A percentile compares a stretch with the other conserved stretches of the same genome.
phyloP scores from a whole-genome alignment of 1,140 invertebrate species.

The Lepeophtheirus salmonis region DNA sequence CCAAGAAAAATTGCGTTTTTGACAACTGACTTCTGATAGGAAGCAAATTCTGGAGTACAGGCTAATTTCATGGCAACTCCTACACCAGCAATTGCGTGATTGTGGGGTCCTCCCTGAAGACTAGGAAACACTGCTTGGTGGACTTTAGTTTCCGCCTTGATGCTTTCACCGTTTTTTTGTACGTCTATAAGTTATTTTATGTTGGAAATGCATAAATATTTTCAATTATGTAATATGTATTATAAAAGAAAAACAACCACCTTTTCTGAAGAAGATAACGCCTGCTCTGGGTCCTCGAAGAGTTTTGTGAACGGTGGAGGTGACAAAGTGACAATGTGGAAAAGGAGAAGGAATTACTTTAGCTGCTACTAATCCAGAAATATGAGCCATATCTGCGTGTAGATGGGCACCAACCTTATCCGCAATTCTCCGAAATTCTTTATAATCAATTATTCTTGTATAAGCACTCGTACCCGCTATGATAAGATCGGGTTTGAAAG shows the following conservation, averaged over 20 bases:
- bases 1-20: conserved; percentile 32
- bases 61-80: conserved; percentile 78
- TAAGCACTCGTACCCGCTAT: conserved; percentile 76
- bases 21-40: conserved; percentile 64
- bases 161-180: conserved; percentile 46
- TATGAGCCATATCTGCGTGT: conserved; percentile 90
- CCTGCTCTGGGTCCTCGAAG: conserved; percentile 72
- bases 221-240: no score
- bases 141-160: conserved; percentile 51
- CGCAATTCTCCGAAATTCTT: conserved; percentile 63
- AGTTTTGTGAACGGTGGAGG: conserved; percentile 90
- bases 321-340: conserved; percentile 78
- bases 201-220: no score
- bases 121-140: conserved; percentile 87
- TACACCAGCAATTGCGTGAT: conserved; percentile 72
- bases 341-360: conserved; percentile 73
- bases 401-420: conserved; percentile 64
- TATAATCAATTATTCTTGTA: conserved; percentile 49
- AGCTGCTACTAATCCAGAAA: conserved; percentile 75
- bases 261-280: conserved; percentile 74
- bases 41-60: conserved; percentile 51
- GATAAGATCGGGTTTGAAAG: conserved; percentile 82
- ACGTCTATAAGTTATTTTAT: conserved; percentile 38
- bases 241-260: conserved; percentile 29
- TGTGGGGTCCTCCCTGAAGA: conserved; percentile 81